These are phyloP conservation scores for Sorex araneus DNA, from an alignment of 2,113 vertebrate species.

Conservation along the genomic window DNA sequence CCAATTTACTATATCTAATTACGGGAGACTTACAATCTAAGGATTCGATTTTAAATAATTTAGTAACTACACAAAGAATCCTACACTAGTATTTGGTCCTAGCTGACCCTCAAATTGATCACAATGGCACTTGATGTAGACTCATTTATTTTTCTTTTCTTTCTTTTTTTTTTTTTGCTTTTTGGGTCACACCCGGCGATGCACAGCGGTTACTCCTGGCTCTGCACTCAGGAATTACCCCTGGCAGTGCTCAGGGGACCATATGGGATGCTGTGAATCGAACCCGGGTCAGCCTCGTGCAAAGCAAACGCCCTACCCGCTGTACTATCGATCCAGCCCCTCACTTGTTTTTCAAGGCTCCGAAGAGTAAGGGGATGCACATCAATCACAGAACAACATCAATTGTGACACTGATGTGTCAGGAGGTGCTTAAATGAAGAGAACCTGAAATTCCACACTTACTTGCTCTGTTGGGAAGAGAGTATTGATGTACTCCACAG, in stretches of 20 bases:
- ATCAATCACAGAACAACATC: not conserved
- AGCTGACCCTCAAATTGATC: not conserved
- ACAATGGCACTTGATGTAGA: slow-evolving; percentile 6
- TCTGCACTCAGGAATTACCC: too few species aligned
- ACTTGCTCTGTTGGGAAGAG: slow-evolving; percentile 99
- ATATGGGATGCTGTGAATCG: too few species aligned
- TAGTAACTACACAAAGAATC: slow-evolving; percentile 33
- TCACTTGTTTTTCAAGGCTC: slow-evolving; percentile 5
- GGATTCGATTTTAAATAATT: slow-evolving; percentile 31
- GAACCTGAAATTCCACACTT: slow-evolving; percentile 70
- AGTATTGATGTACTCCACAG: slow-evolving; percentile 98
- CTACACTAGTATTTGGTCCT: not conserved
- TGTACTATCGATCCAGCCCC: too few species aligned
- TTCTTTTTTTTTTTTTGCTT: too few species aligned
- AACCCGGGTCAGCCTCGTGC: too few species aligned
- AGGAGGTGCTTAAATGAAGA: slow-evolving; percentile 48
- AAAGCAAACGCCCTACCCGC: too few species aligned
- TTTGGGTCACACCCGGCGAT: too few species aligned
- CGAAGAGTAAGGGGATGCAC: too few species aligned
- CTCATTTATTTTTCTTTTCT: slow-evolving; percentile 43
- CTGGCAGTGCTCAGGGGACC: too few species aligned
- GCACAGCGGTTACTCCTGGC: too few species aligned
- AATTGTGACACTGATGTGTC: not conserved
- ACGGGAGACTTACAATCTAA: not conserved
- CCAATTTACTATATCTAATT: slow-evolving; percentile 27